Evolutionary conservation across 2,888 invertebrate species (phyloP), one percentile per base, ranked within the genome.

Genomic region (Gortyna flavago): DNA sequence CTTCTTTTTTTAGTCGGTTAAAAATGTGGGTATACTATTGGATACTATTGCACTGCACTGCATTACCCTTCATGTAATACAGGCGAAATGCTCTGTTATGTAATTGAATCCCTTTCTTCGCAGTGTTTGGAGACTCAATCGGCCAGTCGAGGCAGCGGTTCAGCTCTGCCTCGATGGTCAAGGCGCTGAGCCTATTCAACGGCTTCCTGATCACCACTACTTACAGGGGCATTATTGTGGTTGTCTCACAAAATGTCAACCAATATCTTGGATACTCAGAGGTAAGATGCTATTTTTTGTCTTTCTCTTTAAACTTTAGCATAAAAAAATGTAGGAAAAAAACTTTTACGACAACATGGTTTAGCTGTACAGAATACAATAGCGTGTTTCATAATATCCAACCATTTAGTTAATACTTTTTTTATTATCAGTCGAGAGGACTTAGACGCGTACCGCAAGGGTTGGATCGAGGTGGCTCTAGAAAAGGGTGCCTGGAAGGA

Each of bases 171-270:
- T 95, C 97, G 2, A 97, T 97, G 35, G 97, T 97, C 84, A 94
- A 97, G 18, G 90, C 97, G 68, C 95, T 98, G 89, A 97, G 97
- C 68, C 95, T 97, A 75, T 93, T 98, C 89, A 98, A 98, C 87
- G 98, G 98, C 16, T 99, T 99, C 93, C 95, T 99, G 85, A 94
- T 99, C 80, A 98, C 99, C 18, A 95, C 98, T 48, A 98, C 98
- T 0, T 97, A 98, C 81, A 97, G 97, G 80, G 99, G 99, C 21
- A 98, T 98, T 93, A 97, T 99, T 79, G 97, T 99, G 54, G 98
- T 98, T 90, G 97, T 98, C 62, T 98, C 99, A 25, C 97, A 98
- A 73, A 98, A 98, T 86, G 97, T 99, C 32, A 98, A 98, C 91
- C 97, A 98, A 88, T 97, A 98, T 88, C 97, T 99, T 82, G 99